Evolutionary conservation across 2,113 vertebrate species (phyloP).

Genomic region (Podiceps cristatus): DNA sequence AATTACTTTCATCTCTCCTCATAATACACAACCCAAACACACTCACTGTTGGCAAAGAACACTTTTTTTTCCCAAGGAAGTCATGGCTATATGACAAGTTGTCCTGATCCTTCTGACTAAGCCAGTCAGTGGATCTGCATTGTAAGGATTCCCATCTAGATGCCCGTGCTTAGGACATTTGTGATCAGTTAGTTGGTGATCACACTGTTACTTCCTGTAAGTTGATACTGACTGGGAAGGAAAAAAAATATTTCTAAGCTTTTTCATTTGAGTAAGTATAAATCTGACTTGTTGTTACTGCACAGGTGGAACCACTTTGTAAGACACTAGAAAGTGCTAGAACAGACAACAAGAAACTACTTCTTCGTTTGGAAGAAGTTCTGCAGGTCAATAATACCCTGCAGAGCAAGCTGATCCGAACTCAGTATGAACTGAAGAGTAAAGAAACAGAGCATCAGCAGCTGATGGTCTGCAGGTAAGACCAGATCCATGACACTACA

Average conservation of each 20-base stretch:
- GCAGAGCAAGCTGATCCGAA: conserved; percentile 60
- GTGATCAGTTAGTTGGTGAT: not conserved
- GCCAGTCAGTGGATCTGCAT: not conserved
- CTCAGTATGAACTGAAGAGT: conserved; percentile 51
- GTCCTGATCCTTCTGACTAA: not conserved
- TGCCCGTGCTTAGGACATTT: not conserved
- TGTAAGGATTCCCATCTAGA: not conserved
- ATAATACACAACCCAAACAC: not conserved
- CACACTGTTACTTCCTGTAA: not conserved
- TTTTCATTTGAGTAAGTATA: not conserved
- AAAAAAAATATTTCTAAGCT: not conserved
- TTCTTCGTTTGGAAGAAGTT: conserved; percentile 66
- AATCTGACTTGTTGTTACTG: not conserved
- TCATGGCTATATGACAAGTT: not conserved
- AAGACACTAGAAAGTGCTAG: conserved; percentile 64
- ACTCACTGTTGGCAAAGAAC: not conserved
- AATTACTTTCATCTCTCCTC: not conserved
- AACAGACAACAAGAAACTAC: conserved; percentile 75
- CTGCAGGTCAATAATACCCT: conserved; percentile 61
- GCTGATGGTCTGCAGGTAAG: conserved; percentile 66
- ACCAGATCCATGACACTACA: not conserved
- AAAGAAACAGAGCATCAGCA: conserved; percentile 66
- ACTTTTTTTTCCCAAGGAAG: not conserved
- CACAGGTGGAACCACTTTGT: conserved; percentile 69
- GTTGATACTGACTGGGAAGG: not conserved